phyloP scores from a whole-genome alignment of 2,797 vertebrate genomes.

The Sciaenops ocellatus region DNA sequence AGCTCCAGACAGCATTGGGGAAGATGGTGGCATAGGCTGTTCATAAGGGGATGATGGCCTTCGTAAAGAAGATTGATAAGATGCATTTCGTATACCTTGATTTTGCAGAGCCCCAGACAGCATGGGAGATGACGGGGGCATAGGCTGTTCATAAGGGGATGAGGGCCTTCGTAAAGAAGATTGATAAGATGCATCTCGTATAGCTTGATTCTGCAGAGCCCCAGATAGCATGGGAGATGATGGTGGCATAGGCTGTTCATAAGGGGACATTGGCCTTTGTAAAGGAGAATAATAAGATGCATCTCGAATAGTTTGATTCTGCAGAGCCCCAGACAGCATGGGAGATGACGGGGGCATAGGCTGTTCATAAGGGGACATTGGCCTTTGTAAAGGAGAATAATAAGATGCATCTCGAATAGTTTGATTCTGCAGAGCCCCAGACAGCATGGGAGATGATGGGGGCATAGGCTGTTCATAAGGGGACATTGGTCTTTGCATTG shows the following conservation, averaged over 20 bases:
- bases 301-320: conserved; percentile 62
- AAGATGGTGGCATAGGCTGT: conserved; percentile 60
- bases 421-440: conserved; percentile 65
- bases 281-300: conserved; percentile 66
- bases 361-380: conserved; percentile 62
- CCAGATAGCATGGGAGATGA: conserved; percentile 69
- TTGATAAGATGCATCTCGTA: conserved; percentile 65
- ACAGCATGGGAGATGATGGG: conserved; percentile 52
- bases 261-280: conserved; percentile 62
- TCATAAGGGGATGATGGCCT: conserved; percentile 64
- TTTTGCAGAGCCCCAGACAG: conserved; percentile 72
- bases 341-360: conserved; percentile 62
- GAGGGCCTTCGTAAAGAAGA: conserved; percentile 72
- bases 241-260: conserved; percentile 55
- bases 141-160: conserved; percentile 37
- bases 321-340: conserved; percentile 65
- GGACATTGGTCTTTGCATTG: conserved; percentile 30
- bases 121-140: conserved; percentile 63
- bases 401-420: conserved; percentile 60
- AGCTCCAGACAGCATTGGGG: conserved; percentile 73
- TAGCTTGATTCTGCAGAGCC: conserved; percentile 67
- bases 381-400: conserved; percentile 56
- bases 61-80: conserved; percentile 69
- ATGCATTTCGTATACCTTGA: conserved; percentile 62
- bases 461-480: conserved; percentile 40